Evolutionary conservation across 2,797 vertebrate species (phyloP), one percentile per base, ranked within the genome.

Genomic region (Pagetopsis macropterus): DNA sequence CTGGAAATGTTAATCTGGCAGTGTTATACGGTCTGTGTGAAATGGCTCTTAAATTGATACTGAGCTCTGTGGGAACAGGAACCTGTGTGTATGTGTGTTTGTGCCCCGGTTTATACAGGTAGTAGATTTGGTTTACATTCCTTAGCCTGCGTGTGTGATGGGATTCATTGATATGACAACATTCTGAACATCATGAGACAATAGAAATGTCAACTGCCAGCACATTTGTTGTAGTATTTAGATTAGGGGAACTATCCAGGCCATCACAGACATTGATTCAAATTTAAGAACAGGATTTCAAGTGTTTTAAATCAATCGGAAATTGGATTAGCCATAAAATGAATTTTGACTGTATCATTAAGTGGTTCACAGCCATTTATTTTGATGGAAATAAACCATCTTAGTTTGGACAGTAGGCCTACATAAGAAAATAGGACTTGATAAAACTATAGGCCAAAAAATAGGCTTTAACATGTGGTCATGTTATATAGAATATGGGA

Each of bases 11-110:
- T 79, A 76, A 79, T 86, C 78, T 59, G 41, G 45, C 60, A 50
- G 71, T 70, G 76, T 81, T 73, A 81, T 69, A 54, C 16, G 51
- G 76, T 14, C 40, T 55, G 79, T 83, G 73, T 86, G 79, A 78
- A 77, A 76, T 57, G 50, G 33, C 82, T 75, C 45, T 75, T 46
- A 54, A 57, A 59, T 84, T 82, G 82, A 72, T 81, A 84, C 84
- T 88, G 86, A 91, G 87, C 88, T 87, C 88, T 88, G 78, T 87
- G 86, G 93, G 91, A 94, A 87, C 74, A 45, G 56, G 27, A 52
- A 50, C 50, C 13, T 48, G 45, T 46, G 65, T 72, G 58, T 68
- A 43, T 66, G 44, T 70, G 31, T 67, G 43, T 55, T 50, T 48
- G 49, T 11, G 50, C 45, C 14, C 10, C 9, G 48, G 54, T 45